Conservation (phyloP, 2,888 invertebrate species). For the Rhodophaea formosa region DNA sequence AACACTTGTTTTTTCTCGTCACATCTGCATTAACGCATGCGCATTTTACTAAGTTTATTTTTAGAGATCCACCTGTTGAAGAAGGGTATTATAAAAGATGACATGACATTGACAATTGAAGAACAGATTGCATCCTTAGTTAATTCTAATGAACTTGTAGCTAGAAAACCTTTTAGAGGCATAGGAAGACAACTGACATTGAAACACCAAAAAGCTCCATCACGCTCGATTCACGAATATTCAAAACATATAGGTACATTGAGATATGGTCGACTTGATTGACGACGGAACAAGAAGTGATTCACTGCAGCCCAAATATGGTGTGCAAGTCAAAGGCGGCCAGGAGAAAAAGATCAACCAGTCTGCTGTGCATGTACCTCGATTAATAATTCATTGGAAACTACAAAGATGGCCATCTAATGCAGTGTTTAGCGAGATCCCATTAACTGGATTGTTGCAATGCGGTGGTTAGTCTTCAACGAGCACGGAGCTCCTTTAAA, state of each 20-base stretch:
- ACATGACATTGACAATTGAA: constrained; percentile 7
- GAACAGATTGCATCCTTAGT: neutral
- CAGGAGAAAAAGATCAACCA: constrained; percentile 48
- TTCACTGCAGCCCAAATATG: constrained; percentile 56
- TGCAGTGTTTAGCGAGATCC: constrained; percentile 42
- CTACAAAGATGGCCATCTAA: constrained; percentile 54
- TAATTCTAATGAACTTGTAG: neutral
- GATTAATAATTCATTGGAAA: constrained; percentile 56
- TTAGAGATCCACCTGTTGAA: constrained; percentile 11
- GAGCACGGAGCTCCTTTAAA: constrained; percentile 48
- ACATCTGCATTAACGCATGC: neutral
- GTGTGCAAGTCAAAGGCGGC: constrained; percentile 42
- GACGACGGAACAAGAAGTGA: constrained; percentile 50
- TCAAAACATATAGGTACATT: neutral
- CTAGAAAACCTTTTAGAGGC: constrained; percentile 14
- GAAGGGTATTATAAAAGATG: neutral
- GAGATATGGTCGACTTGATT: constrained; percentile 35
- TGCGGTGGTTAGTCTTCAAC: constrained; percentile 39
- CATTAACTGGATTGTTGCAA: constrained; percentile 49
- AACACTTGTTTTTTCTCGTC: neutral
- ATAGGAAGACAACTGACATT: constrained; percentile 27
- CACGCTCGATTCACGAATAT: constrained; percentile 7
- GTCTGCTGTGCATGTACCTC: constrained; percentile 42
- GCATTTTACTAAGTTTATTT: neutral
- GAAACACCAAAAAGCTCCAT: constrained; percentile 15